Conservation (phyloP, 2,113 vertebrate genomes). For the Eurystomus gularis region DNA sequence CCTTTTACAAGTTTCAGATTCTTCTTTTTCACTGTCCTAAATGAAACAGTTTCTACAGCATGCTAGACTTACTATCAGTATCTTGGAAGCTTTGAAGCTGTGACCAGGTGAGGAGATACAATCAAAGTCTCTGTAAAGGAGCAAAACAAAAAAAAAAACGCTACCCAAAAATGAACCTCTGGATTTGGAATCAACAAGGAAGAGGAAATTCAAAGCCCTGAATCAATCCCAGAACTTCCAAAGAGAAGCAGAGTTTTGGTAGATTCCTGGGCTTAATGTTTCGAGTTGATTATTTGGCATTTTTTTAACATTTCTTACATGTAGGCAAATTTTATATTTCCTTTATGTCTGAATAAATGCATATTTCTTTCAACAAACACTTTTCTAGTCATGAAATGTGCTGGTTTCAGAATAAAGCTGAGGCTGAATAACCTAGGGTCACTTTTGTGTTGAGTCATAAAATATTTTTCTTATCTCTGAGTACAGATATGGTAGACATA, state of each 20-base stretch:
- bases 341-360: background rate
- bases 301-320: background rate
- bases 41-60: background rate
- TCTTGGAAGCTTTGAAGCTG: background rate
- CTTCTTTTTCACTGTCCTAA: background rate
- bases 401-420: background rate
- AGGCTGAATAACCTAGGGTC: background rate
- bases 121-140: background rate
- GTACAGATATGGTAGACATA: background rate
- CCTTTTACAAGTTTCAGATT: background rate
- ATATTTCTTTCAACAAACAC: background rate
- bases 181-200: background rate
- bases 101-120: background rate
- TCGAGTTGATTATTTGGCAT: background rate
- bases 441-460: background rate
- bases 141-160: background rate
- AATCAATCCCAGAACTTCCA: background rate
- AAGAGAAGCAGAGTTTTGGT: background rate
- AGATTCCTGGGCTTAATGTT: background rate
- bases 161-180: background rate
- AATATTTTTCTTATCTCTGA: slow-evolving; percentile 5
- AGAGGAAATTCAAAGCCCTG: background rate
- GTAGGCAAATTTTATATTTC: background rate
- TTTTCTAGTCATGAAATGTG: background rate
- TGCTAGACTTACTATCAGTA: background rate